phyloP scores from a whole-genome alignment of 2,113 vertebrate genomes.

The Phalacrocorax aristotelis region DNA sequence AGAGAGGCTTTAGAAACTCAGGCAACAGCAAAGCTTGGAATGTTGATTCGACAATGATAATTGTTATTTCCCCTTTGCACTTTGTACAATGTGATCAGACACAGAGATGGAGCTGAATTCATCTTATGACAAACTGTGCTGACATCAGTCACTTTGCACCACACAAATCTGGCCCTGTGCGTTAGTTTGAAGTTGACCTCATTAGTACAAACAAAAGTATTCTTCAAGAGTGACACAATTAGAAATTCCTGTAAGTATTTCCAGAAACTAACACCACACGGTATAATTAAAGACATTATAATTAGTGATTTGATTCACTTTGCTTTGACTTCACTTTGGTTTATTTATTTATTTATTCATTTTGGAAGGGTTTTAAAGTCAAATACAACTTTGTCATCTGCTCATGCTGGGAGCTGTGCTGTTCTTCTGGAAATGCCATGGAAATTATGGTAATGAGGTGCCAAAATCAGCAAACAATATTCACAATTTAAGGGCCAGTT shows the following conservation, averaged over 20 bases:
- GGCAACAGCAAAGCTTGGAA: not conserved
- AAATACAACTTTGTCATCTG: conserved; percentile 20
- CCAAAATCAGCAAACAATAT: conserved; percentile 43
- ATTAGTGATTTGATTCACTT: not conserved
- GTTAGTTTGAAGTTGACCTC: not conserved
- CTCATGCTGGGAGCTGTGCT: conserved; percentile 6
- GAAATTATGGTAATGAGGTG: conserved; percentile 1
- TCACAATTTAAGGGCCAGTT: not conserved
- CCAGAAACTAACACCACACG: not conserved
- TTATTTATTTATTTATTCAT: not conserved
- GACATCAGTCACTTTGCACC: not conserved
- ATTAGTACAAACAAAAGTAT: not conserved
- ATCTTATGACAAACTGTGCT: not conserved
- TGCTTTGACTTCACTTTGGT: not conserved
- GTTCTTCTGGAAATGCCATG: conserved; percentile 18
- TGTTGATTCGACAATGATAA: not conserved
- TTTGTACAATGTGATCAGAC: not conserved
- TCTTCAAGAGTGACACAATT: not conserved
- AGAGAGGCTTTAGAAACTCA: conserved; percentile 11
- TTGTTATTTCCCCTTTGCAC: not conserved
- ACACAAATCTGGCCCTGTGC: not conserved
- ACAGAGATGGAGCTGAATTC: not conserved
- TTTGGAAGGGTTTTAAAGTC: conserved; percentile 34
- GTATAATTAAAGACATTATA: not conserved
- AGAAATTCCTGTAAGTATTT: not conserved